These are phyloP conservation scores for Ictinia mississippiensis DNA, from an alignment of 2,797 vertebrate genomes.

Conservation along the genomic window DNA sequence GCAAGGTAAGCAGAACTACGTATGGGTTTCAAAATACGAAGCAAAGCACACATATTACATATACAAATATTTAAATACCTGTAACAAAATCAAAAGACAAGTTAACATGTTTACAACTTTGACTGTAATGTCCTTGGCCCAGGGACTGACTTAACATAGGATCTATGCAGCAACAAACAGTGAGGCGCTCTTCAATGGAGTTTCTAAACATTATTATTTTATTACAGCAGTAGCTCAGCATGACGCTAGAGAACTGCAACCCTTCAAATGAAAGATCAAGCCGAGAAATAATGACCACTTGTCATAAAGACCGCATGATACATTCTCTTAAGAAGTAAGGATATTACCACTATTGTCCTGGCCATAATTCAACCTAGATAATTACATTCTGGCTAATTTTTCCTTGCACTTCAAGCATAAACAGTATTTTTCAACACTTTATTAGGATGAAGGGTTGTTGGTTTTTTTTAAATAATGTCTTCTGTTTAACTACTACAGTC, in stretches of 20 bases:
- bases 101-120: neutral
- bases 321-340: neutral
- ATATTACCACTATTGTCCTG: neutral
- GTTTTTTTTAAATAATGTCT: neutral
- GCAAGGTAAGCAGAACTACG: neutral
- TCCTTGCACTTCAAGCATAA: neutral
- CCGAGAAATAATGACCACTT: slow-evolving; percentile 12
- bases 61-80: neutral
- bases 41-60: neutral
- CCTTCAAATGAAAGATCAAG: slow-evolving; percentile 23
- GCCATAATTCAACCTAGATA: neutral
- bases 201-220: slow-evolving; percentile 16
- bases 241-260: neutral
- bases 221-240: slow-evolving; percentile 12
- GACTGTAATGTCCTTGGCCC: neutral
- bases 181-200: neutral
- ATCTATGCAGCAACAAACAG: neutral
- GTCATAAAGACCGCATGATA: neutral
- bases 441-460: neutral
- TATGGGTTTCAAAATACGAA: neutral
- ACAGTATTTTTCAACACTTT: neutral
- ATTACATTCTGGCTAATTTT: slow-evolving; percentile 7
- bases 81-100: neutral
- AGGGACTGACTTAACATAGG: neutral
- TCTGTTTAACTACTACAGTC: neutral